A percentile compares a stretch with the other conserved stretches of the same genome.
These are phyloP conservation scores for Baronia brevicornis DNA, from an alignment of 2,888 invertebrate genomes.

Conservation along the genomic window DNA sequence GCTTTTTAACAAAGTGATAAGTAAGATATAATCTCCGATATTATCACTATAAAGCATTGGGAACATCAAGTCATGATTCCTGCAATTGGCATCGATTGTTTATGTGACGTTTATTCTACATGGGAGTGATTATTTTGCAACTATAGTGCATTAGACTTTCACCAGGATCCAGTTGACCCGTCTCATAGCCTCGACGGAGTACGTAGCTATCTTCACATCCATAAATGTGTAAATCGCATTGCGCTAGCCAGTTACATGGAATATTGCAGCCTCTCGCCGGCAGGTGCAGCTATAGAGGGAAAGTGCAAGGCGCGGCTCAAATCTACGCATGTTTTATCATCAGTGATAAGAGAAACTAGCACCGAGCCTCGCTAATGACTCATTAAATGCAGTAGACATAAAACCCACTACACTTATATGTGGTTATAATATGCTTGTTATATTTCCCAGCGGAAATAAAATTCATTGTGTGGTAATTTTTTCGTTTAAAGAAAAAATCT, in stretches of 20 bases:
- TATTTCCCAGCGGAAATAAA: too few species aligned
- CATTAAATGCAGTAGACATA: conserved; percentile 38
- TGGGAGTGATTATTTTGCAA: too few species aligned
- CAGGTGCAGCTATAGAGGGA: conserved; percentile 40
- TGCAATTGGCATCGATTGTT: too few species aligned
- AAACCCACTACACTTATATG: conserved; percentile 21
- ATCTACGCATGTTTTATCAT: conserved; percentile 68
- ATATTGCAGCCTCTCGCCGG: conserved; percentile 33
- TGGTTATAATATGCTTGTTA: conserved; percentile 11
- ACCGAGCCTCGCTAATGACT: conserved; percentile 44
- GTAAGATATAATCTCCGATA: too few species aligned
- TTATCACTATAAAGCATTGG: too few species aligned
- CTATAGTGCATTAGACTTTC: conserved; percentile 39
- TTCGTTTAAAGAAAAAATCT: too few species aligned
- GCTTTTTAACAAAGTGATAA: too few species aligned
- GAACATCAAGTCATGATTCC: too few species aligned
- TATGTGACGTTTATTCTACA: too few species aligned
- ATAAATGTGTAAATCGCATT: conserved; percentile 44
- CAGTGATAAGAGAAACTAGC: conserved; percentile 67
- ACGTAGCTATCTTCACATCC: conserved; percentile 23
- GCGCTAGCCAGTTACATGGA: conserved; percentile 36
- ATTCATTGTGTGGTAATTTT: too few species aligned
- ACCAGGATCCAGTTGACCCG: conserved; percentile 38
- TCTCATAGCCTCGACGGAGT: conserved; percentile 26
- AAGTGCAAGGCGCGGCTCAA: conserved; percentile 65